Evolutionary conservation across 2,888 invertebrate species (phyloP).

Genomic region (Microplitis manilae): DNA sequence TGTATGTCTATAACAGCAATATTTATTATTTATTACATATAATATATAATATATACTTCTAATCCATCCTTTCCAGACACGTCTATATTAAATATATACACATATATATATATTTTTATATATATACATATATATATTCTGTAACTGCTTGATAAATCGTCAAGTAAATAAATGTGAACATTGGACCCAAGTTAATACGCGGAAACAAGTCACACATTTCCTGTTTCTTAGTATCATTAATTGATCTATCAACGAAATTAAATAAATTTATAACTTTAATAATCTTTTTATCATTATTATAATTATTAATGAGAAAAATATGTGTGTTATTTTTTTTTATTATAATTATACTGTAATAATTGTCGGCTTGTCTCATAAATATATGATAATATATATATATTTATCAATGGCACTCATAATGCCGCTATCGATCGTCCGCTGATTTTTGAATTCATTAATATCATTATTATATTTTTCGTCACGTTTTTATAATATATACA

Average conservation of each 20-base stretch:
- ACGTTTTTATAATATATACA: not conserved
- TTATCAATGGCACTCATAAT: conserved; percentile 23
- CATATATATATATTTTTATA: not conserved
- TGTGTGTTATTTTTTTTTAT: not conserved
- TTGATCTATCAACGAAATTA: not conserved
- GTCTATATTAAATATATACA: not conserved
- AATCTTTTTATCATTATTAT: not conserved
- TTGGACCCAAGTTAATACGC: conserved; percentile 41
- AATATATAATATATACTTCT: conserved; percentile 5
- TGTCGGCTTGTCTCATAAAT: conserved; percentile 18
- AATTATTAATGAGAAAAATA: conserved; percentile 13
- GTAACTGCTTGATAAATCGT: conserved; percentile 16
- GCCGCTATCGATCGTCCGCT: conserved; percentile 15
- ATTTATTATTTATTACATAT: conserved; percentile 9
- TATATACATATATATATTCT: not conserved
- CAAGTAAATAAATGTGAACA: conserved; percentile 27
- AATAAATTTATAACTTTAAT: not conserved
- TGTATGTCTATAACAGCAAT: conserved; percentile 23
- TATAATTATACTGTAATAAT: not conserved
- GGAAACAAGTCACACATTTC: conserved; percentile 21
- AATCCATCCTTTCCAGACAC: conserved; percentile 12
- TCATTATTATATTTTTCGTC: not conserved
- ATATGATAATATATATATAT: conserved; percentile 13
- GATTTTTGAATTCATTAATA: not conserved
- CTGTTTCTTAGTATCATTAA: conserved; percentile 16